Evolutionary conservation across 2,113 vertebrate species (phyloP).

Genomic region (Clarias gariepinus): DNA sequence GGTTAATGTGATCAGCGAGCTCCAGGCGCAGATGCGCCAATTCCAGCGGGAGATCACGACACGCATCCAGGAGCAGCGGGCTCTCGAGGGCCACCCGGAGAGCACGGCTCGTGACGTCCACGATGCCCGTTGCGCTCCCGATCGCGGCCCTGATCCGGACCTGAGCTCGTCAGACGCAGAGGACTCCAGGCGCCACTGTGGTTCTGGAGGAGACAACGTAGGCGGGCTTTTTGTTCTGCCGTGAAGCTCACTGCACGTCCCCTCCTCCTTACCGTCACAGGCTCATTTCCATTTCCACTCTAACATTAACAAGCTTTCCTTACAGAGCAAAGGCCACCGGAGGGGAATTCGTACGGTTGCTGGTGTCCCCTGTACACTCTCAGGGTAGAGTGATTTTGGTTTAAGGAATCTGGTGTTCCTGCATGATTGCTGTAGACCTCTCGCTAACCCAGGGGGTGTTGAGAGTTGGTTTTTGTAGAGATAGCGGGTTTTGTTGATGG

Average conservation of each 20-base stretch:
- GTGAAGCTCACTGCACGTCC: slow-evolving; percentile 60
- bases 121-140: slow-evolving; percentile 53
- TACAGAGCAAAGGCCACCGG: slow-evolving; percentile 6
- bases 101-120: slow-evolving; percentile 56
- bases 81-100: slow-evolving; percentile 75
- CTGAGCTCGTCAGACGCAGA: slow-evolving; percentile 58
- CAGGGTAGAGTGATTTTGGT: slow-evolving; percentile 5
- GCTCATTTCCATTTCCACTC: slow-evolving; percentile 19
- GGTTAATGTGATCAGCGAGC: slow-evolving; percentile 98
- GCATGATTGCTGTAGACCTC: slow-evolving; percentile 47
- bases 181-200: slow-evolving; percentile 66
- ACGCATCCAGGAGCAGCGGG: slow-evolving; percentile 90
- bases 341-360: slow-evolving; percentile 18
- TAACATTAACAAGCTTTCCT: slow-evolving; percentile 45
- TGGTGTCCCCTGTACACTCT: slow-evolving; percentile 43
- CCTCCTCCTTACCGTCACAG: background rate
- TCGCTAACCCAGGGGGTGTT: slow-evolving; percentile 51
- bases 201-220: slow-evolving; percentile 81
- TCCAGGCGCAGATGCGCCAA: slow-evolving; percentile 98
- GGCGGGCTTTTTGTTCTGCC: slow-evolving; percentile 73
- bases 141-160: slow-evolving; percentile 56
- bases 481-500: slow-evolving; percentile 25
- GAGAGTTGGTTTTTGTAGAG: slow-evolving; percentile 25
- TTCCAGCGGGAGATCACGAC: slow-evolving; percentile 95
- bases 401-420: slow-evolving; percentile 29